Base-by-base conservation (phyloP, 37 sponge, comb jelly and placozoan species). In the Trichoplax adhaerens region DNA sequence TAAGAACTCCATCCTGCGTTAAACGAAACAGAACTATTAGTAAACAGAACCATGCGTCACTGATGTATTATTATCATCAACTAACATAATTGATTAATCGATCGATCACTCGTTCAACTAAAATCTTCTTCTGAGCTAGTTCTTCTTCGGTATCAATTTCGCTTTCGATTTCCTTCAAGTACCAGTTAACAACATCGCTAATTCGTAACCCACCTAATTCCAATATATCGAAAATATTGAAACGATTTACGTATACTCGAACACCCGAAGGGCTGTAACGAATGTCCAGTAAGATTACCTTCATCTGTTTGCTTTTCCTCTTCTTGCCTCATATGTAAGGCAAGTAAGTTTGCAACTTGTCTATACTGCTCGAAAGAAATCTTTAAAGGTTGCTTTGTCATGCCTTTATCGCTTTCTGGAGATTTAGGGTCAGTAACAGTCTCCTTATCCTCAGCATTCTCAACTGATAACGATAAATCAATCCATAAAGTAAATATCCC, bases 291-390 rank as follows among this genome's bases (percentile, higher is more conserved):
- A 12, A 60, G 62, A 60, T 60, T 10, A 60, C 12, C 10, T 12
- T 49, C n/a, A 68, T 64, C 74, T 72, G 65, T 72, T 54, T 74
- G 65, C 2, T 69, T 58, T 71, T 87, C 94, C 73, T 97, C 99
- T 55, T 83, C 48, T 52, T 84, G 86, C 64, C 93, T 78, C 71
- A 89, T 77, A 58, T 88, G 93, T 48, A 83, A 64, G 1, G 88
- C 87, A 54, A 97, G 77, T 80, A 97, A 64, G 77, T 86, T 97
- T 58, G 93, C 85, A 55, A 97, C 84, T 59, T 66, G 80, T 74
- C 80, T 81, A 80, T 97, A 97, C 64, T 88, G 82, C 73, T 97
- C 99, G 54, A 88, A 97, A 2, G 99, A 83, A 7, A 97, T 87
- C 62, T 81, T 74, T 29, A 86, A 72, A 70, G 83, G 78, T 55